Base-by-base conservation (phyloP, 2,888 invertebrate genomes). In the Melipona beecheii region DNA sequence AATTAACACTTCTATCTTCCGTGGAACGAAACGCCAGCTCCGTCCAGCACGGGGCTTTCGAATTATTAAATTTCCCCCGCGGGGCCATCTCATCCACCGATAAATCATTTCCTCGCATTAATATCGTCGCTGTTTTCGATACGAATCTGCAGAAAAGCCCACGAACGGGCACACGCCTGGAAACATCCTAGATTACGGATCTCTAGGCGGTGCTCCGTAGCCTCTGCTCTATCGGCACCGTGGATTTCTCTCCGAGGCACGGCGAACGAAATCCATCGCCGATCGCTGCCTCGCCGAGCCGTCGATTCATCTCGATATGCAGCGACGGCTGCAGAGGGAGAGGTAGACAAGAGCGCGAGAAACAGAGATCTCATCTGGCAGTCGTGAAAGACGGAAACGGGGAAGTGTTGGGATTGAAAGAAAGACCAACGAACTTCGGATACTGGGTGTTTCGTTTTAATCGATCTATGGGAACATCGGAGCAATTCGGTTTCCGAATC, bases 301-400 rank as follows among this genome's bases (percentile, higher is more conserved):
- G 83, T 92, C 91, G 90, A 92, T 91, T 90, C 87, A 90, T 91
- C 92, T 90, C 90, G 91, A 92, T 90, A 91, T 91, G 88, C 86
- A 81, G 60, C 13, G 0, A 21, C 9, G 27, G 43, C 60, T 54
- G n/a, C 6, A 5, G 21, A 52, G n/a, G 21, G 65, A 64, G 54
- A 58, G 24, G 36, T 50, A 74, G 50, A n/a, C 54, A 19, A 64
- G 31, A 58, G 56, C 62, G 36, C 62, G 78, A 65, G 58, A 43
- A 64, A 68, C 54, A 50, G 58, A 75, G 69, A 65, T 75, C 74
- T 71, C 74, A 54, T 75, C 74, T 54, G 52, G 31, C 82, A 36
- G 75, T 66, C 75, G 66, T 75, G 80, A 80, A 69, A 72, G 58
- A 60, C 70, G 60, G 78, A 66, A 79, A 54, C 79, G 62, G 71